A percentile compares a stretch with the other conserved stretches of the same genome.
Conservation (phyloP, 2,113 vertebrate genomes). For the Opisthocomus hoazin region DNA sequence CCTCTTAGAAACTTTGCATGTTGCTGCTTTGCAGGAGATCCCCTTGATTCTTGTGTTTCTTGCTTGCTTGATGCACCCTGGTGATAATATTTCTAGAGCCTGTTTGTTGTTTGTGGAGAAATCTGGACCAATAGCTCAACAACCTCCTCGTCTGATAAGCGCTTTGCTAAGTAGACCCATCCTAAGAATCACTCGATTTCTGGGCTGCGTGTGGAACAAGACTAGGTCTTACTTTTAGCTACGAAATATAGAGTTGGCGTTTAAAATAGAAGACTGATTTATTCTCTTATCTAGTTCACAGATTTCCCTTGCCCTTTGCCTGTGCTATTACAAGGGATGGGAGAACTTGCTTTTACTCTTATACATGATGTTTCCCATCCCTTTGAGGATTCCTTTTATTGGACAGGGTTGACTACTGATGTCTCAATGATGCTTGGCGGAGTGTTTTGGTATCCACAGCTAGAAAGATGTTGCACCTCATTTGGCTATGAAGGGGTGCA, state of each 20-base stretch:
- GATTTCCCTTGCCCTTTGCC: not conserved
- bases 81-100: not conserved
- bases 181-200: not conserved
- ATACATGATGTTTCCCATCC: not conserved
- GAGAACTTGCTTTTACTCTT: not conserved
- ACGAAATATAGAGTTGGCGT: not conserved
- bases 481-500: not conserved
- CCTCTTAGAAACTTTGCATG: not conserved
- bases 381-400: not conserved
- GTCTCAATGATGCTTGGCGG: fast-evolving
- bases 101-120: not conserved
- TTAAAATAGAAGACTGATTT: not conserved
- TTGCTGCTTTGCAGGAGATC: not conserved
- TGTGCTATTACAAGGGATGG: not conserved
- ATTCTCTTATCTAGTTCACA: not conserved
- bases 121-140: not conserved
- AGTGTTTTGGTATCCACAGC: not conserved
- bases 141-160: not conserved
- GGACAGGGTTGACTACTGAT: not conserved
- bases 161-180: not conserved
- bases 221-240: not conserved
- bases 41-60: not conserved
- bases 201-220: not conserved
- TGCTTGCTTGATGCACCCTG: not conserved
- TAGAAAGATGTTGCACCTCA: not conserved